These are phyloP conservation scores for Allobates femoralis DNA, from an alignment of 2,797 vertebrate species.

Conservation along the genomic window DNA sequence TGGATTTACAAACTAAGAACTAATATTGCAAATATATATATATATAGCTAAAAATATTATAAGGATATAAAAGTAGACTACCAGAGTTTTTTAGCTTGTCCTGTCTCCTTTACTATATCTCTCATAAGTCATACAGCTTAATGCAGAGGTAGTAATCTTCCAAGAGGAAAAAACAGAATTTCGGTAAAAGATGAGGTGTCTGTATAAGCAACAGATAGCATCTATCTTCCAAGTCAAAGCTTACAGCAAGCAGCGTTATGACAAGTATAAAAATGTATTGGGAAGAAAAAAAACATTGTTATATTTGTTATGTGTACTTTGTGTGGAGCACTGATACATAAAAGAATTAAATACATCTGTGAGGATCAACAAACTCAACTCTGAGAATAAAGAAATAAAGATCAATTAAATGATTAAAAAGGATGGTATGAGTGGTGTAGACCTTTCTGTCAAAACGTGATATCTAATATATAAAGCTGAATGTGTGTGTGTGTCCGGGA, in stretches of 20 bases:
- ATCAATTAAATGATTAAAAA: neutral
- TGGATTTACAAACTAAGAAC: neutral
- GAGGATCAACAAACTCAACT: neutral
- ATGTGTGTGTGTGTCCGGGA: too few relatives aligned
- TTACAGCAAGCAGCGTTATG: conserved; percentile 41
- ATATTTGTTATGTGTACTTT: conserved; percentile 29
- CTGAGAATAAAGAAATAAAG: neutral
- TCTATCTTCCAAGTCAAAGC: conserved; percentile 48
- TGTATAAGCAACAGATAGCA: conserved; percentile 46
- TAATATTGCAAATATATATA: neutral
- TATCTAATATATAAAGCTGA: too few relatives aligned
- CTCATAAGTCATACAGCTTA: conserved; percentile 48
- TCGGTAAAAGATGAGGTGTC: conserved; percentile 52
- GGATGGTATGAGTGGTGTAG: too few relatives aligned
- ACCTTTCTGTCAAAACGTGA: too few relatives aligned
- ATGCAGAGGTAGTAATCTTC: conserved; percentile 59
- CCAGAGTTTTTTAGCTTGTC: conserved; percentile 37
- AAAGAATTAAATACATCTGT: conserved; percentile 1
- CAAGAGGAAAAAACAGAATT: conserved; percentile 44
- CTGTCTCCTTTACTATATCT: conserved; percentile 46
- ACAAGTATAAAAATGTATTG: conserved; percentile 14
- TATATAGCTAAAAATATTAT: conserved; percentile 41
- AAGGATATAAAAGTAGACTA: conserved; percentile 35
- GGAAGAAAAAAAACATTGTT: conserved; percentile 9
- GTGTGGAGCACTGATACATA: conserved; percentile 11